Base-by-base conservation (phyloP, 2,888 invertebrate species). In the Pterostichus niger region DNA sequence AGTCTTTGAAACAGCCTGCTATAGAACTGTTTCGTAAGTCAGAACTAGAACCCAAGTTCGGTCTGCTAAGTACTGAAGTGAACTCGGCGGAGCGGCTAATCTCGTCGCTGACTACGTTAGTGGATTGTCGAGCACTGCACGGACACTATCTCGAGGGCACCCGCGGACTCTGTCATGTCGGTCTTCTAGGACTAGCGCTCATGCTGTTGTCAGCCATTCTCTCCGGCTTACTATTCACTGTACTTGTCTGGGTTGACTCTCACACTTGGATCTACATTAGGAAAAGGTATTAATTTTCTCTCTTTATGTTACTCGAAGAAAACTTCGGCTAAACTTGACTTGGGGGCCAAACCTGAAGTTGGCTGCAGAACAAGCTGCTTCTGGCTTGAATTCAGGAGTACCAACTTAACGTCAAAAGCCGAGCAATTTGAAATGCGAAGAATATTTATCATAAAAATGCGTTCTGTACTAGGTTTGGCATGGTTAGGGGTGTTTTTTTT, bases 241-340 rank as follows among this genome's bases (percentile, higher is more conserved):
- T 97, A 40, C 94, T 98, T 86, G 98, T 98, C 76, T 96, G 98
- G 93, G 95, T 98, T 79, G 97, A 98, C 89, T 98, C 98, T 4
- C 98, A 98, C 88, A 97, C 98, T 7, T 98, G 98, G 98, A 98
- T 98, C 89, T 97, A 98, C 88, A 97, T 98, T 86, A 94, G 97
- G 88, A 97, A 96, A 91, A 95, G 95, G 97, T 94, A 91, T 33
- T 2, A 11, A 44, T 10, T 7, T 11, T 44, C 9, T 24, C 24
- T 24, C 2, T 24, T 24, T 24, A 24, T 24, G 1, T 24, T 24
- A 24, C 3, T 24, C 3, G 24, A 24, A 24, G 24, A 24, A 24
- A 24, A 24, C n/a, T n/a, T n/a, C n/a, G n/a, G n/a, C n/a, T n/a
- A n/a, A n/a, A n/a, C n/a, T n/a, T n/a, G n/a, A n/a, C n/a, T n/a